A percentile compares a stretch with the other conserved stretches of the same genome.
These are phyloP conservation scores for Botia almorhae DNA, from an alignment of 2,797 vertebrate genomes.

Conservation along the genomic window DNA sequence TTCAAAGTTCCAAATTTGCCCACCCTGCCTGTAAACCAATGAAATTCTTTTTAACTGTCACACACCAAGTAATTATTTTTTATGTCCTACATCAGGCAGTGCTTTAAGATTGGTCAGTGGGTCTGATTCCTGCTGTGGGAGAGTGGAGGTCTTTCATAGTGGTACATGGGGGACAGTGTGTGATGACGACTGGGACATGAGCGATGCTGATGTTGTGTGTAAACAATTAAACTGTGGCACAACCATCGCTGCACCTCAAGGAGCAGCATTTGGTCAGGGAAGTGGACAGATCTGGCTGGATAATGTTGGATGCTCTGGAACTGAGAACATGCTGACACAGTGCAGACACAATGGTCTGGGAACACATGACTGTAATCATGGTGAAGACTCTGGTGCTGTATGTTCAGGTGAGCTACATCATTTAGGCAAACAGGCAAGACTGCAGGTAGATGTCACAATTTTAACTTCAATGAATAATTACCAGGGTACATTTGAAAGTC, in stretches of 20 bases:
- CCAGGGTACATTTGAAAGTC: too few relatives aligned
- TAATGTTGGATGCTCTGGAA: conserved; percentile 4
- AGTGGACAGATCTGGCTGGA: conserved; percentile 17
- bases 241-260: neutral
- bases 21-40: too few relatives aligned
- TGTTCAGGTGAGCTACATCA: conserved; percentile 21
- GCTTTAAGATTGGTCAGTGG: neutral
- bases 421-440: neutral
- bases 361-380: neutral
- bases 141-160: neutral
- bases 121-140: conserved; percentile 11
- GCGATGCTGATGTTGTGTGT: conserved; percentile 29
- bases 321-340: neutral
- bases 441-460: neutral
- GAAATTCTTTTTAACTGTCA: neutral
- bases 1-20: too few relatives aligned
- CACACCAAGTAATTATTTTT: neutral
- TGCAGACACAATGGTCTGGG: conserved; percentile 7
- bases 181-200: conserved; percentile 16
- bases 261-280: neutral
- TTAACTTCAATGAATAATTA: too few relatives aligned
- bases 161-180: conserved; percentile 13
- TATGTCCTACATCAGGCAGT: neutral
- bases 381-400: conserved; percentile 44
- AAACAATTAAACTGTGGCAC: conserved; percentile 18